phyloP scores from a whole-genome alignment of 2,888 invertebrate species.

The Synanthedon formicaeformis region DNA sequence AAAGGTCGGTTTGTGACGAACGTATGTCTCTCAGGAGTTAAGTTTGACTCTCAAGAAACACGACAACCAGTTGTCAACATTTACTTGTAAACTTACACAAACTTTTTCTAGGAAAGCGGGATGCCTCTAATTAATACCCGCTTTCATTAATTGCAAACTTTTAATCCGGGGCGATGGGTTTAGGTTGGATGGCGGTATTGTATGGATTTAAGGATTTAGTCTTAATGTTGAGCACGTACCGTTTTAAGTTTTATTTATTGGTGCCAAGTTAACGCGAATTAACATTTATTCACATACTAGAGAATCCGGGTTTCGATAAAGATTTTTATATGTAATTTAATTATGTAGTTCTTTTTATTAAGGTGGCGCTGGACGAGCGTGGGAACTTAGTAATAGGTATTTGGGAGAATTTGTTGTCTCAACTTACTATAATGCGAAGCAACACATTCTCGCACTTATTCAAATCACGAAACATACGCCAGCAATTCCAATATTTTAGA shows the following conservation, averaged over 20 bases:
- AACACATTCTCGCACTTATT: too few species aligned
- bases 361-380: too few species aligned
- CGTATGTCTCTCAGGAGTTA: not conserved
- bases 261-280: not conserved
- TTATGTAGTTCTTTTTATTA: too few species aligned
- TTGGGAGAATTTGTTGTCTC: too few species aligned
- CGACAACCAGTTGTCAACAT: constrained; percentile 34
- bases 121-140: constrained; percentile 47
- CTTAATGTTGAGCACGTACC: not conserved
- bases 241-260: not conserved
- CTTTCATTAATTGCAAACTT: constrained; percentile 40
- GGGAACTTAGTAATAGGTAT: too few species aligned
- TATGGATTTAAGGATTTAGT: not conserved
- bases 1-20: not conserved
- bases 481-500: too few species aligned
- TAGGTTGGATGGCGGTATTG: not conserved
- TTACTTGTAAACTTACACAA: constrained; percentile 26
- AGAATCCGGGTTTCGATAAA: too few species aligned
- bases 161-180: constrained; percentile 26
- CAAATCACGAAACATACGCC: too few species aligned
- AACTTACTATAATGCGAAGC: too few species aligned
- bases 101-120: constrained; percentile 27
- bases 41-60: constrained; percentile 8
- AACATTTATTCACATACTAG: too few species aligned
- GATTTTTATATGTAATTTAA: too few species aligned